Conservation (phyloP, 1,140 invertebrate species). For the Drosophila lini region DNA sequence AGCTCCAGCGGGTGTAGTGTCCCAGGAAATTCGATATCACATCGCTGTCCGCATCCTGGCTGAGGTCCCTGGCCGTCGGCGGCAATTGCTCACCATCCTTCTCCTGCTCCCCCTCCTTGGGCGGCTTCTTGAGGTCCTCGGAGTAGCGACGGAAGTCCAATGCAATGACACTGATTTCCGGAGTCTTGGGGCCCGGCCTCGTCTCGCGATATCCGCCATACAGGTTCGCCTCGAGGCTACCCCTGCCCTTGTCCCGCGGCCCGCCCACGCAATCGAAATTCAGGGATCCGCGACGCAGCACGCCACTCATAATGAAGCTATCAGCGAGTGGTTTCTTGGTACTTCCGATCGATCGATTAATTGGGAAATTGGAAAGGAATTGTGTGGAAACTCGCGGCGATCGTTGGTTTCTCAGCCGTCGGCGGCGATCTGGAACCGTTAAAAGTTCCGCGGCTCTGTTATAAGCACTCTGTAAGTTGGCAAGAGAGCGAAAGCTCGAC, state of each 20-base stretch:
- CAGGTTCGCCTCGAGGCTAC: conserved; percentile 78
- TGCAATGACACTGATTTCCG: conserved; percentile 82
- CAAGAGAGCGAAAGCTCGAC: conserved; percentile 57
- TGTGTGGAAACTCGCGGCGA: conserved; percentile 39
- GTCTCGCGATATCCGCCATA: conserved; percentile 78
- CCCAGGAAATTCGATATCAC: conserved; percentile 88
- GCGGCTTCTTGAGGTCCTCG: conserved; percentile 74
- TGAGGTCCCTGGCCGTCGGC: conserved; percentile 62
- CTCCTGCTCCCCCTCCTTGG: neutral
- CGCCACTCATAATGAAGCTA: conserved; percentile 69
- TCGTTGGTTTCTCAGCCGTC: conserved; percentile 53
- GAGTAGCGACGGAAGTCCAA: conserved; percentile 81
- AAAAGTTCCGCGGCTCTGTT: conserved; percentile 60
- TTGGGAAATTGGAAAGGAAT: conserved; percentile 23
- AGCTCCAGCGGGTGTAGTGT: conserved; percentile 90
- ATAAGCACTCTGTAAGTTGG: conserved; percentile 52
- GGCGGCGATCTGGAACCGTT: conserved; percentile 74
- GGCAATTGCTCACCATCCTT: neutral
- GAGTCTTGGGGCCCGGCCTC: conserved; percentile 71
- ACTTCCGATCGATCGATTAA: conserved; percentile 23
- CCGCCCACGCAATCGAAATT: conserved; percentile 71
- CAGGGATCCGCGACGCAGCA: conserved; percentile 77
- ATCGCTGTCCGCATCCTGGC: conserved; percentile 85
- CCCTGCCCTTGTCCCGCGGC: conserved; percentile 53
- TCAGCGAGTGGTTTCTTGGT: conserved; percentile 14